These are phyloP conservation scores for Athalia cordata DNA, from an alignment of 2,888 invertebrate genomes.

Conservation along the genomic window DNA sequence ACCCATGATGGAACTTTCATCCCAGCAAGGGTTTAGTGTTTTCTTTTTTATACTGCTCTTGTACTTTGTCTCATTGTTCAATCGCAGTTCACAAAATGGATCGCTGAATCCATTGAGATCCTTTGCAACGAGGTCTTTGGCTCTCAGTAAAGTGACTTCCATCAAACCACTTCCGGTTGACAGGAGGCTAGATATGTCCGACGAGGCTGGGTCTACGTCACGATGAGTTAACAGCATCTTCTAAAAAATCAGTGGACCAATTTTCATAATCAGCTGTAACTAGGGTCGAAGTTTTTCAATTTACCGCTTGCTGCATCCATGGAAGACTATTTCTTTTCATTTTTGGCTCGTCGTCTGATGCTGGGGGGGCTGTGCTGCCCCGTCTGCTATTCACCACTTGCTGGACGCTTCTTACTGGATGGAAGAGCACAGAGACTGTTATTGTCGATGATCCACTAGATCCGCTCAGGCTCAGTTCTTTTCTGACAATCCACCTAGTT, in stretches of 20 bases:
- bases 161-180: constrained; percentile 73
- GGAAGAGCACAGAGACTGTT: constrained; percentile 74
- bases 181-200: constrained; percentile 69
- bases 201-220: constrained; percentile 64
- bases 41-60: constrained; percentile 75
- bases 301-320: constrained; percentile 72
- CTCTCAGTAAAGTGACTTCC: constrained; percentile 74
- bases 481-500: constrained; percentile 64
- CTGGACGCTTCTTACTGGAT: constrained; percentile 71
- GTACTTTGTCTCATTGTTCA: constrained; percentile 74
- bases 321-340: constrained; percentile 70
- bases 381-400: constrained; percentile 62
- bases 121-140: constrained; percentile 74
- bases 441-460: constrained; percentile 68
- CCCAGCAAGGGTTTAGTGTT: constrained; percentile 76
- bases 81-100: constrained; percentile 75
- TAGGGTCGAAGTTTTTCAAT: constrained; percentile 42
- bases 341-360: constrained; percentile 65
- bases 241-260: constrained; percentile 55
- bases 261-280: not conserved
- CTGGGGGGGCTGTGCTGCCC: constrained; percentile 60
- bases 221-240: constrained; percentile 67
- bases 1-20: constrained; percentile 75
- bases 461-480: constrained; percentile 65
- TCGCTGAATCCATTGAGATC: constrained; percentile 77